Evolutionary conservation across 2,888 invertebrate species (phyloP).

Genomic region (Synergus gifuensis): DNA sequence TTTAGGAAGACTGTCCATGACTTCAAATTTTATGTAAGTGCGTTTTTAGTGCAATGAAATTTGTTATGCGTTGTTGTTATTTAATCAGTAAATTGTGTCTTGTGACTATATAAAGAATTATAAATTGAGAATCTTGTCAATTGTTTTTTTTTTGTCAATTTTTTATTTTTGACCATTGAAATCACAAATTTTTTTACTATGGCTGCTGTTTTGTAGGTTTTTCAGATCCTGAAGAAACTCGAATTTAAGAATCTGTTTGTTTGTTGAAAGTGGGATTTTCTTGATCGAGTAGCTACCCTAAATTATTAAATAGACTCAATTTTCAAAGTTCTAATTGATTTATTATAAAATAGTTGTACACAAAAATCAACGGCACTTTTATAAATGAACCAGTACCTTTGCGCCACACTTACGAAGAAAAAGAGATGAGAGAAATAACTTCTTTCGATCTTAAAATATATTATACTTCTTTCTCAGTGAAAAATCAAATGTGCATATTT

Average conservation of each 20-base stretch:
- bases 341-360: constrained; percentile 37
- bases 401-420: constrained; percentile 2
- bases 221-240: not conserved
- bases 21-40: not conserved
- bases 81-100: constrained; percentile 5
- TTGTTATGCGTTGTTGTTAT: constrained; percentile 12
- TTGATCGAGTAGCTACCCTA: not conserved
- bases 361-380: constrained; percentile 27
- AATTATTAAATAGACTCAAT: not conserved
- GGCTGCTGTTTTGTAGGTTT: not conserved
- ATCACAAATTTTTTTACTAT: no score
- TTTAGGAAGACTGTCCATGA: not conserved
- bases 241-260: no score
- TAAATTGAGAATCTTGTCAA: not conserved
- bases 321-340: constrained; percentile 21
- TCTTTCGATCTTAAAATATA: constrained; percentile 19
- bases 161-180: no score
- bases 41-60: constrained; percentile 1
- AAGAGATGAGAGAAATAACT: not conserved
- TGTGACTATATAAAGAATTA: not conserved
- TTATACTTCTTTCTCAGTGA: not conserved
- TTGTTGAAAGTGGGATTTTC: no score
- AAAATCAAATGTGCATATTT: constrained; percentile 27
- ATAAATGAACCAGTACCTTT: constrained; percentile 12
- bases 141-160: not conserved